Evolutionary conservation across 2,797 vertebrate species (phyloP), one percentile per base, ranked within the genome.

Genomic region (Margarornis squamiger): DNA sequence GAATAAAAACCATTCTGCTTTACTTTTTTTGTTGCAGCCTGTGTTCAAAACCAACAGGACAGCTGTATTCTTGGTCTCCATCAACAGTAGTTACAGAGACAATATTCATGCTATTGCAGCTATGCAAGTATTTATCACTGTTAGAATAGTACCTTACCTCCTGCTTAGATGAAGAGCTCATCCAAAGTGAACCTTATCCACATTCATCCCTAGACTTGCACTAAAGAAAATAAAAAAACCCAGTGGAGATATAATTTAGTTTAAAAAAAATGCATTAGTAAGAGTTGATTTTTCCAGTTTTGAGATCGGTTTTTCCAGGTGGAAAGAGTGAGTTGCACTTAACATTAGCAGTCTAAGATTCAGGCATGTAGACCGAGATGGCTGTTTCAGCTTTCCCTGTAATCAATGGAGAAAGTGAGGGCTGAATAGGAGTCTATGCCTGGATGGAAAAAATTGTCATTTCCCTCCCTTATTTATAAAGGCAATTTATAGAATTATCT

Each of bases 231-330:
- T 4, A 36, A 82, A 30, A 46, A 59, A 30, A 0, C 6, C 16
- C 26, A 38, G 9, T n/a, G 26, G 10, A 80, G 14, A 29, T 14
- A 85, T 10, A 87, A 41, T 49, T 17, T 48, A 76, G 2, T 8
- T 54, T 52, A 17, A 22, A 67, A 67, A 67, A 71, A 52, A 41
- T 20, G 46, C 18, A 22, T 4, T 15, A 41, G 0, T 12, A 39
- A 67, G 6, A 29, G 10, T 20, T 84, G 26, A 29, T 57, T 77
- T 84, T 83, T 89, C 66, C 63, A 23, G n/a, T 79, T 89, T 83
- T 84, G 36, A 57, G 34, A 65, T 74, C 59, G 71, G 65, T 95
- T 92, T 90, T 88, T 46, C 24, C 18, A 49, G 38, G 62, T 48
- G 20, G 79, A 89, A 70, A 92, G 52, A 62, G 19, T 65, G n/a